A percentile compares a stretch with the other conserved stretches of the same genome.
Evolutionary conservation across 2,888 invertebrate species (phyloP).

Genomic region (Ochropacha duplaris): DNA sequence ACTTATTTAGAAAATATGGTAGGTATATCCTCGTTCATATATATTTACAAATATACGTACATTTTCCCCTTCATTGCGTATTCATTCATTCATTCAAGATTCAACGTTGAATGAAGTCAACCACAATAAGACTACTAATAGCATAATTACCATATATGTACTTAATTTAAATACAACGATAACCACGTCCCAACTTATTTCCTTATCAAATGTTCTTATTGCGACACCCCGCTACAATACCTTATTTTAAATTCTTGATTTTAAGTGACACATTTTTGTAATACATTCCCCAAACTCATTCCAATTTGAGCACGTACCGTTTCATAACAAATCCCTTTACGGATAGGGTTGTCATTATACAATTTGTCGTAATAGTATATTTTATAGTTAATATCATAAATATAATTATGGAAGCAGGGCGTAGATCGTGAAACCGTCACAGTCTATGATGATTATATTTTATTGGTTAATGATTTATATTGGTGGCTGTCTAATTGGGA

Average conservation of each 20-base stretch:
- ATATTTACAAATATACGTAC: neutral
- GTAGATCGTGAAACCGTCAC: neutral
- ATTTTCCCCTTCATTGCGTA: neutral
- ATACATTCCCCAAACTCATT: neutral
- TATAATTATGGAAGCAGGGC: neutral
- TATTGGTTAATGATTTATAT: no score
- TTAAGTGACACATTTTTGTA: conserved; percentile 2
- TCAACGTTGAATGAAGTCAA: neutral
- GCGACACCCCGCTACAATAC: neutral
- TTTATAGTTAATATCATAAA: neutral
- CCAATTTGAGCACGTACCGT: conserved; percentile 3
- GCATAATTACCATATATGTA: neutral
- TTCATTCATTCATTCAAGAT: neutral
- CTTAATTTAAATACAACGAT: no score
- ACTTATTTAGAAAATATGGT: neutral
- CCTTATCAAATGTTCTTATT: neutral
- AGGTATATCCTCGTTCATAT: neutral
- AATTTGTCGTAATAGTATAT: neutral
- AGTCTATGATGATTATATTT: neutral
- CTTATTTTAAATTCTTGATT: neutral
- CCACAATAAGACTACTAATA: neutral
- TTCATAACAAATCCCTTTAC: conserved; percentile 5
- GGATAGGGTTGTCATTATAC: neutral
- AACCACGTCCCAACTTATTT: neutral
- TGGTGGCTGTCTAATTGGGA: no score